Evolutionary conservation across 2,113 vertebrate genomes (phyloP).

Genomic region (Emydocephalus ijimae): DNA sequence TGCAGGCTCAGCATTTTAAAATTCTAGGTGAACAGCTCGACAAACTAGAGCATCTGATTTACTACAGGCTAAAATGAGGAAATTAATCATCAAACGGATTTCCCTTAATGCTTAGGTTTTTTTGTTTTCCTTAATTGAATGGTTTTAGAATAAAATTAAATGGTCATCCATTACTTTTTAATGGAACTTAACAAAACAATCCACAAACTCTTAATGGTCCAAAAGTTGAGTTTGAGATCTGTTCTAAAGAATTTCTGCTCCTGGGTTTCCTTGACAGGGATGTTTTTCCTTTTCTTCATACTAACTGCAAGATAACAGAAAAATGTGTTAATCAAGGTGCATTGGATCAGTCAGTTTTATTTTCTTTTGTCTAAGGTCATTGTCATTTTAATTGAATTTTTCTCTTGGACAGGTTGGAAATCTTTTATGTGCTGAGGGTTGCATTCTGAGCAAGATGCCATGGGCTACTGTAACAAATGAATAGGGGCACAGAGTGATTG

Average conservation of each 20-base stretch:
- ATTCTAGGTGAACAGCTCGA: neutral
- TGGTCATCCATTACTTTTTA: slow-evolving; percentile 1
- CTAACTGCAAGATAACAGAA: neutral
- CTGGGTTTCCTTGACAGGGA: neutral
- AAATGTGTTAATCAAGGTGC: neutral
- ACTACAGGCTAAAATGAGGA: slow-evolving; percentile 26
- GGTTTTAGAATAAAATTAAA: slow-evolving; percentile 36
- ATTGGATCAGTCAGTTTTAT: neutral
- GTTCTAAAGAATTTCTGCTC: neutral
- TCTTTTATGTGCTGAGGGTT: neutral
- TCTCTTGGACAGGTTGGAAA: neutral
- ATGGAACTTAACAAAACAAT: neutral
- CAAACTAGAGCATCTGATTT: slow-evolving; percentile 30
- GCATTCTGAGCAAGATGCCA: neutral
- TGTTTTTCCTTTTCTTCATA: neutral
- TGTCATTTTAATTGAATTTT: neutral
- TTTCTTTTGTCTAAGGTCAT: neutral
- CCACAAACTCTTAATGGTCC: slow-evolving; percentile 5
- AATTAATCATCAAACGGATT: slow-evolving; percentile 38
- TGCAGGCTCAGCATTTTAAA: slow-evolving; percentile 26
- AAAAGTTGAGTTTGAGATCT: neutral
- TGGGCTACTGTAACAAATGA: neutral
- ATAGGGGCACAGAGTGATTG: neutral
- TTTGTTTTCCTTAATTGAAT: slow-evolving; percentile 35
- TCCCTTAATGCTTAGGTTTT: neutral